Percentiles rank a stretch among this genome's conserved stretches.
phyloP scores from a whole-genome alignment of 2,797 vertebrate species.

The Brachymystax lenok region DNA sequence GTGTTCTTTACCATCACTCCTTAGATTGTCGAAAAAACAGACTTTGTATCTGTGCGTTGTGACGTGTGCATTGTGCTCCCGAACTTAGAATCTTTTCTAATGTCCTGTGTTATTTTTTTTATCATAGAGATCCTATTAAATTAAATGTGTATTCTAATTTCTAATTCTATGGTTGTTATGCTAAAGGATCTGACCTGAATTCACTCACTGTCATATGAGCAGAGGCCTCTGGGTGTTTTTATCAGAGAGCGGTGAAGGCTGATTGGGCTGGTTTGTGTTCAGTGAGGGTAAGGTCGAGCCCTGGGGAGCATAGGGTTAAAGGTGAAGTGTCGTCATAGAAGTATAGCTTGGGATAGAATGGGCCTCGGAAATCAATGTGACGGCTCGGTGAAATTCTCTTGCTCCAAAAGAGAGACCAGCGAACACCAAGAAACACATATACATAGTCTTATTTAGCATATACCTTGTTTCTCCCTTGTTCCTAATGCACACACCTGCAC shows the following conservation, averaged over 20 bases:
- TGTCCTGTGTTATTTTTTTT: slow-evolving; percentile 23
- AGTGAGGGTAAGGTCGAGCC: slow-evolving; percentile 61
- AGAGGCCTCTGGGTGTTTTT: slow-evolving; percentile 69
- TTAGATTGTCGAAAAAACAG: neutral
- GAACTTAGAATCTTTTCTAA: slow-evolving; percentile 58
- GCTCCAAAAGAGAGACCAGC: slow-evolving; percentile 39
- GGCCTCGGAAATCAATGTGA: slow-evolving; percentile 71
- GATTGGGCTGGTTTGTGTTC: slow-evolving; percentile 69
- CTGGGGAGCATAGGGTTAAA: slow-evolving; percentile 62
- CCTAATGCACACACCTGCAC: neutral
- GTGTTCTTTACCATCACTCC: neutral
- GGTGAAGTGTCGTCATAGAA: slow-evolving; percentile 76
- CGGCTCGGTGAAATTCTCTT: slow-evolving; percentile 35
- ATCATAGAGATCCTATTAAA: too few relatives aligned
- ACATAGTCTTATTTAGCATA: neutral
- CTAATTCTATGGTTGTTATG: slow-evolving; percentile 55
- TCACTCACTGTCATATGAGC: slow-evolving; percentile 71
- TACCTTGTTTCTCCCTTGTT: too few relatives aligned
- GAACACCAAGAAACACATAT: slow-evolving; percentile 17
- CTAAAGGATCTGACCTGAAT: slow-evolving; percentile 76
- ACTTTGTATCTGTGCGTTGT: slow-evolving; percentile 14
- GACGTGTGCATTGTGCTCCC: slow-evolving; percentile 54
- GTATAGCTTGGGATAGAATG: slow-evolving; percentile 67
- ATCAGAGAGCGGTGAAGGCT: slow-evolving; percentile 55
- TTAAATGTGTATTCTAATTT: too few relatives aligned